Evolutionary conservation across 1,140 invertebrate species (phyloP), one percentile per base, ranked within the genome.

Genomic region (Oryctes rhinoceros): DNA sequence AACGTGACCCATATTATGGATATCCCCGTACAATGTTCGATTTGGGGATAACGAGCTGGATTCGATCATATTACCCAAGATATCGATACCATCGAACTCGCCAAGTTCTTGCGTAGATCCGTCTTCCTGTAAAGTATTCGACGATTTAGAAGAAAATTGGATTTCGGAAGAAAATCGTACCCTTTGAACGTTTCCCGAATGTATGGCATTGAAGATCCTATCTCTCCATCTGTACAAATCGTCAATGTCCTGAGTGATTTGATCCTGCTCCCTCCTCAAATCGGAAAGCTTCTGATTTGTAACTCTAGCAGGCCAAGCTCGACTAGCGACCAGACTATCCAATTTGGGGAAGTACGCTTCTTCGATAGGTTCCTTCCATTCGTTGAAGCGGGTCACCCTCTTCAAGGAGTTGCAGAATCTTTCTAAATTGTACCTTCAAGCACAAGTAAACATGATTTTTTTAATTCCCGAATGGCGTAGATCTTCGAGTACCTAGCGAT

Each of bases 11-110:
- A 92, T 90, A 86, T 95, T 95, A 84, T 96, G 94, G 77, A 93
- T 85, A 84, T 94, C 91, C n/a, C 94, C 94, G 82, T 95, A 96
- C 67, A 92, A 88, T 10, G 90, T 90, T 4, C 86, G 87, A 85
- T 96, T 95, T 0, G 91, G 90, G 11, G 93, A 93, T 7, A 95
- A 86, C 49, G 91, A 91, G 13, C 92, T 93, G 0, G 92, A 90
- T 87, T 96, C 95, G 81, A 96, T 90, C 80, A 96, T 91, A 84
- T 96, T 94, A 7, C 95, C 95, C 3, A 97, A 87, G 39, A 93
- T 89, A 83, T 97, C 94, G 78, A 96, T 96, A 9, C 95, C 95
- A 0, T 89, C 91, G 2, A 88, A 87, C 84, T 95, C 94, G 65
- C 91, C 91, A 30, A 95, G 83, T 0, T 1, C 4, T 53, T 30